Base-by-base conservation (phyloP, 2,113 vertebrate genomes). In the Sula dactylatra region DNA sequence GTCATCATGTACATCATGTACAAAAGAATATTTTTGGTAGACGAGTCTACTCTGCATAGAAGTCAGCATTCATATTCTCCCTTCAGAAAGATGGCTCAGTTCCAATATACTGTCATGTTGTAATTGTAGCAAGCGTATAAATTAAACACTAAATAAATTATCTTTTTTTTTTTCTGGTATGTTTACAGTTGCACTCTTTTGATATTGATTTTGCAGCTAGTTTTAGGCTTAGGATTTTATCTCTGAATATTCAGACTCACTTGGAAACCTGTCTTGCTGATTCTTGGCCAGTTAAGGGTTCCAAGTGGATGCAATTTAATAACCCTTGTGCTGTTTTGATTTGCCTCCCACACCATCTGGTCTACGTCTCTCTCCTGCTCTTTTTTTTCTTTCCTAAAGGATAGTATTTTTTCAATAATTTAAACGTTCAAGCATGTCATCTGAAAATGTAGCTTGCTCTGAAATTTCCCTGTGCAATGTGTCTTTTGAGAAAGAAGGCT, bases 231-330 rank as follows among this genome's bases (percentile, higher is more conserved):
- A 21, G 5, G 3, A 73, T 86, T 91, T 92, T 92, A 85, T 38
- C 15, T 25, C 42, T 81, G 59, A 69, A 24, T 74, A 42, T 84
- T 91, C 26, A 67, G 36, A 36, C n/a, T 91, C 19, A 61, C 8
- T 82, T 90, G 91, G n/a, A 95, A 91, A 85, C 31, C 31, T 72
- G 62, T 94, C 36, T 93, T 81, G 36, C 20, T 96, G 36, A 76
- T 89, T 95, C 27, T 92, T 54, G 19, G 72, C 34, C 67, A 76
- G 52, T 85, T 86, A 90, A 86, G 77, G 59, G 71, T 79, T 96
- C 71, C 88, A 90, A 95, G 77, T 85, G 73, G 86, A 96, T 95
- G 85, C 91, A 96, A 65, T 97, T 92, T 94, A 95, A 93, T 97
- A 94, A 95, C 73, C 67, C 38, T 91, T 91, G 62, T 22, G 52